Percentiles rank a stretch among this genome's conserved stretches.
Evolutionary conservation across 2,113 vertebrate species (phyloP).

Genomic region (Acanthisitta chloris): DNA sequence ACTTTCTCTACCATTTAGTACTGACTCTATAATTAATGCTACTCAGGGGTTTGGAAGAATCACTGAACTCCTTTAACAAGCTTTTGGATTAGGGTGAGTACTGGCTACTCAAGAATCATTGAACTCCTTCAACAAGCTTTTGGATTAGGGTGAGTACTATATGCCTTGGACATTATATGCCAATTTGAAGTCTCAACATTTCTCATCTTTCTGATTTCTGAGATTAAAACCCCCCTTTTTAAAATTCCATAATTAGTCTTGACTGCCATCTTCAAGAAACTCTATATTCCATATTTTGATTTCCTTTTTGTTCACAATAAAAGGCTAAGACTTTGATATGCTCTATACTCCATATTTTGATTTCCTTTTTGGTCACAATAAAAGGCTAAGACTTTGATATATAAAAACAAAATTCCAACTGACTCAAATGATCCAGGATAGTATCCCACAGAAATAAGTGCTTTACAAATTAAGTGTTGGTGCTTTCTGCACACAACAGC

Average conservation of each 20-base stretch:
- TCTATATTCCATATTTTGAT: background rate
- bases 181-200: background rate
- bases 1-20: background rate
- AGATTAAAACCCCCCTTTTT: background rate
- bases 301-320: background rate
- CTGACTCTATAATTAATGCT: background rate
- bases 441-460: background rate
- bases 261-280: background rate
- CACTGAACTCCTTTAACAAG: background rate
- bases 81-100: no score
- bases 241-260: background rate
- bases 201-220: background rate
- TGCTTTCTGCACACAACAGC: background rate
- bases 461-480: background rate
- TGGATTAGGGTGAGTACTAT: background rate
- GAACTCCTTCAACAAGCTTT: background rate
- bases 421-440: background rate
- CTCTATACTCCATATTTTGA: background rate
- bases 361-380: background rate
- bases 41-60: background rate
- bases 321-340: background rate
- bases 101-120: background rate
- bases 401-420: background rate
- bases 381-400: background rate
- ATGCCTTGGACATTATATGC: background rate